These are phyloP conservation scores for Brachylomia viminalis DNA, from an alignment of 2,888 invertebrate species.

Conservation along the genomic window DNA sequence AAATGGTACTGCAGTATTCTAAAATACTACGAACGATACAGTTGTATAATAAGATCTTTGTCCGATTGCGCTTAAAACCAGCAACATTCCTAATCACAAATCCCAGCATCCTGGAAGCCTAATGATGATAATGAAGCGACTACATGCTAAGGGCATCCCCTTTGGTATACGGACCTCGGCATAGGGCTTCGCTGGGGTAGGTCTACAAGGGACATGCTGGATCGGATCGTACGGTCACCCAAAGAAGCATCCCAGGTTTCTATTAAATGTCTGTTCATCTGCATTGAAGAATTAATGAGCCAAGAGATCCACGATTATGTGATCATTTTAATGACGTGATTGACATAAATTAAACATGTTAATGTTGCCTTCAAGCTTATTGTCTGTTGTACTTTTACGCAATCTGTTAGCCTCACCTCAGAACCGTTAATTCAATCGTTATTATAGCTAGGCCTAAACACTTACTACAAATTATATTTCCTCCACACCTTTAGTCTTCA, in stretches of 20 bases:
- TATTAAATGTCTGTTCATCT: not conserved
- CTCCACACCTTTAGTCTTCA: slow-evolving; percentile 7
- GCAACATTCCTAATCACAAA: too few relatives aligned
- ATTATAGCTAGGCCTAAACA: not conserved
- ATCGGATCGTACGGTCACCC: too few relatives aligned
- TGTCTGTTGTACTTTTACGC: slow-evolving; percentile 1
- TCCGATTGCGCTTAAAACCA: too few relatives aligned
- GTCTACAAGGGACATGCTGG: too few relatives aligned
- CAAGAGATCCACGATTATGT: not conserved
- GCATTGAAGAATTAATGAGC: not conserved
- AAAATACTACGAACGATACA: too few relatives aligned
- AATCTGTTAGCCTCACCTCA: not conserved
- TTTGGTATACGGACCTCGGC: too few relatives aligned
- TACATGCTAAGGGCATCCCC: too few relatives aligned
- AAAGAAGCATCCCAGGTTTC: not conserved
- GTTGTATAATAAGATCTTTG: too few relatives aligned
- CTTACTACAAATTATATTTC: not conserved
- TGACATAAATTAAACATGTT: not conserved
- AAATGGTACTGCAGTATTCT: too few relatives aligned
- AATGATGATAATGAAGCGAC: too few relatives aligned
- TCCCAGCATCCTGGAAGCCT: too few relatives aligned
- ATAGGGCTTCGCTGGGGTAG: too few relatives aligned
- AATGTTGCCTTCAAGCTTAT: not conserved
- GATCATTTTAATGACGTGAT: not conserved
- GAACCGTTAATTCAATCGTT: slow-evolving; percentile 13